phyloP scores from a whole-genome alignment of 2,888 invertebrate species.

The Heteromyza rotundicornis region DNA sequence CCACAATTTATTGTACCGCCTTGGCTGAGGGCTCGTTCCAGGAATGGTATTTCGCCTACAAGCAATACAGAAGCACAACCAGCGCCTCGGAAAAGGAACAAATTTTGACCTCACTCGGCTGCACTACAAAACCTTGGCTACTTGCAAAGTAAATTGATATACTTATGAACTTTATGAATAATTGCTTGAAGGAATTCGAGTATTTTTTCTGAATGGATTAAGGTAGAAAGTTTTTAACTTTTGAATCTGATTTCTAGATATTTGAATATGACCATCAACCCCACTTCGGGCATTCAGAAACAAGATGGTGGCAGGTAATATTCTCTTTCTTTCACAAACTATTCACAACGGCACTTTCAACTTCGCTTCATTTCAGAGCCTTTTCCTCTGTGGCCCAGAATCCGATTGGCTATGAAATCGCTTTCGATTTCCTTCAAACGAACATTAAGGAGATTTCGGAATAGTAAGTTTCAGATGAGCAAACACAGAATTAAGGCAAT shows the following conservation, averaged over 20 bases:
- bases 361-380: too few relatives aligned
- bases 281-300: constrained; percentile 66
- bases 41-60: constrained; percentile 74
- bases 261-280: constrained; percentile 64
- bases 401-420: constrained; percentile 67
- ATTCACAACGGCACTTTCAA: too few relatives aligned
- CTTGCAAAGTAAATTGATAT: constrained; percentile 64
- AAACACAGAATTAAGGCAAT: not conserved
- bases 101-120: constrained; percentile 67
- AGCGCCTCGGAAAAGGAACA: constrained; percentile 70
- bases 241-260: constrained; percentile 64
- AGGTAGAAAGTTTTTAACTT: too few relatives aligned
- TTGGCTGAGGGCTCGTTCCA: constrained; percentile 68
- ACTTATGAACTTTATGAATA: too few relatives aligned
- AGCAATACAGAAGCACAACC: constrained; percentile 59
- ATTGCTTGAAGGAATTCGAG: too few relatives aligned
- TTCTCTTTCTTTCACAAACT: too few relatives aligned
- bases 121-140: constrained; percentile 66
- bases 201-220: too few relatives aligned
- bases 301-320: constrained; percentile 71
- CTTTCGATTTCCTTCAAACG: constrained; percentile 66
- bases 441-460: constrained; percentile 61
- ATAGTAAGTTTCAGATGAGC: constrained; percentile 55
- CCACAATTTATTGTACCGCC: constrained; percentile 71
- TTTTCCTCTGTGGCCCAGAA: constrained; percentile 68